phyloP scores from a whole-genome alignment of 2,888 invertebrate species.

The Caenorhabditis plicata region DNA sequence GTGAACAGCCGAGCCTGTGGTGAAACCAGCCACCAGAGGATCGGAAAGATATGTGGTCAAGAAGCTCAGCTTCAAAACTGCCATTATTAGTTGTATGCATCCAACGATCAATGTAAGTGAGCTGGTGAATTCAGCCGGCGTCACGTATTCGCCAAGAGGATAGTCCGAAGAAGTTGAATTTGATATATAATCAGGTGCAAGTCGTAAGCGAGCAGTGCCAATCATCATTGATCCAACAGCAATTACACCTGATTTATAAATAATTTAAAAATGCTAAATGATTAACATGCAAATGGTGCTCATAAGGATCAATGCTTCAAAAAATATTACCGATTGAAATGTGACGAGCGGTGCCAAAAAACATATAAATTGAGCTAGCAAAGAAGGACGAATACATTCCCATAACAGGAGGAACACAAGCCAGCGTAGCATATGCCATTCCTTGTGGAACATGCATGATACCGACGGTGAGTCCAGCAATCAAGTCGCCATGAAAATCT shows the following conservation, averaged over 20 bases:
- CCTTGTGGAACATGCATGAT: slow-evolving; percentile 66
- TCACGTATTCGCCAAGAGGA: slow-evolving; percentile 50
- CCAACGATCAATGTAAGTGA: slow-evolving; percentile 79
- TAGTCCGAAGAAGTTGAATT: slow-evolving; percentile 44
- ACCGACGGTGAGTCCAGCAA: slow-evolving; percentile 62
- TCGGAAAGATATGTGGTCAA: slow-evolving; percentile 66
- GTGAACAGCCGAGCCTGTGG: slow-evolving; percentile 69
- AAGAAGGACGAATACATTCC: slow-evolving; percentile 86
- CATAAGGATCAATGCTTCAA: slow-evolving; percentile 4
- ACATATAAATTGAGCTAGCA: slow-evolving; percentile 81
- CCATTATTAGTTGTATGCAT: slow-evolving; percentile 80
- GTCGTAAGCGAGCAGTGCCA: slow-evolving; percentile 73
- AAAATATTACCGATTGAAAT: slow-evolving; percentile 77
- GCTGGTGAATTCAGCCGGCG: slow-evolving; percentile 76
- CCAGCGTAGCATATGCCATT: slow-evolving; percentile 71
- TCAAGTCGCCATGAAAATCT: slow-evolving; percentile 52
- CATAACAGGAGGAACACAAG: slow-evolving; percentile 69
- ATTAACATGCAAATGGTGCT: too few relatives aligned
- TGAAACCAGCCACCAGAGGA: slow-evolving; percentile 69
- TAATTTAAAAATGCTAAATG: too few relatives aligned
- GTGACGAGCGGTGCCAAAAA: slow-evolving; percentile 86
- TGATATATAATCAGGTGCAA: slow-evolving; percentile 67
- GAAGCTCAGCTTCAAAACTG: slow-evolving; percentile 72
- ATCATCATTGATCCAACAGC: slow-evolving; percentile 66
- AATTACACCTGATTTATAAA: slow-evolving; percentile 57